phyloP scores from a whole-genome alignment of 64 coral and sea anemone genomes.

The Stichodactyla mertensii region DNA sequence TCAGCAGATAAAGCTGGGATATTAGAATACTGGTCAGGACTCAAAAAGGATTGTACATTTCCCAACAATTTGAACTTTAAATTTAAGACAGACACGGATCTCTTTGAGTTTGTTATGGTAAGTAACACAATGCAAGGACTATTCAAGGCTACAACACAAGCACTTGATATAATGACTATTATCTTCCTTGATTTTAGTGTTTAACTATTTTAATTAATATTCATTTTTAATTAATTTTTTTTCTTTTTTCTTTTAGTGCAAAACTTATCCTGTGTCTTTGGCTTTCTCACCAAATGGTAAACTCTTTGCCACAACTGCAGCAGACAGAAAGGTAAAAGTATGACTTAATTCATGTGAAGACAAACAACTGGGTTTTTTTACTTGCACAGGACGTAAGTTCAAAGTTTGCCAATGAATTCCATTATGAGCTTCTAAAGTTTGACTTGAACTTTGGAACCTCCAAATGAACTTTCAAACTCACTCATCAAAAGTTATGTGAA shows the following conservation, averaged over 20 bases:
- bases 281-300: slow-evolving; percentile 95
- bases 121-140: not conserved
- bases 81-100: slow-evolving; percentile 95
- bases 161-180: no score
- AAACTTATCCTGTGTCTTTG: slow-evolving; percentile 84
- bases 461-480: no score
- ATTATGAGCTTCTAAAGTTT: no score
- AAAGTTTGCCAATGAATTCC: not conserved
- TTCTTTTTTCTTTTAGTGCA: slow-evolving; percentile 49
- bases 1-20: slow-evolving; percentile 94
- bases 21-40: slow-evolving; percentile 89
- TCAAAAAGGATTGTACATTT: slow-evolving; percentile 84
- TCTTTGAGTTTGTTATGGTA: slow-evolving; percentile 98
- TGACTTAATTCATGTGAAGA: no score
- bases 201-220: no score
- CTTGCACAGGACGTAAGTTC: not conserved
- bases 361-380: no score
- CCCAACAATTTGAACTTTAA: slow-evolving; percentile 89
- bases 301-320: slow-evolving; percentile 82
- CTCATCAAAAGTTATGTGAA: no score
- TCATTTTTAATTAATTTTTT: not conserved
- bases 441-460: no score
- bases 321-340: slow-evolving; percentile 68
- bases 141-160: no score
- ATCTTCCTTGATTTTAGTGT: no score